These are phyloP conservation scores for Nothocercus nigrocapillus DNA, from an alignment of 2,113 vertebrate genomes.

Conservation along the genomic window DNA sequence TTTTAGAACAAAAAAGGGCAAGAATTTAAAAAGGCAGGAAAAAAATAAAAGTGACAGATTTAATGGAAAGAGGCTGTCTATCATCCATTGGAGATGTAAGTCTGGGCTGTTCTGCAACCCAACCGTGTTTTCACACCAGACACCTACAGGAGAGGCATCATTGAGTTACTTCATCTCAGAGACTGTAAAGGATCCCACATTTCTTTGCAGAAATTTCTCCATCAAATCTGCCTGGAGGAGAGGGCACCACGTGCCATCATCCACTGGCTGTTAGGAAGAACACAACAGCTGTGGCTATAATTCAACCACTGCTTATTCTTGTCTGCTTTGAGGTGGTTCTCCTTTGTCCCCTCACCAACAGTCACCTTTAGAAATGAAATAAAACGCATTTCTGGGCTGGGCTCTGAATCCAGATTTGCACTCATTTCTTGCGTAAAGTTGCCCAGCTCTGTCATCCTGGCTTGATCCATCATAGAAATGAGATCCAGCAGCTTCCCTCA, in stretches of 20 bases:
- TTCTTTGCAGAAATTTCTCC: neutral
- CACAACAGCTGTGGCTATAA: neutral
- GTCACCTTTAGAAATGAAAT: slow-evolving; percentile 20
- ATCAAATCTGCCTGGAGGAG: neutral
- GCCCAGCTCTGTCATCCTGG: slow-evolving; percentile 27
- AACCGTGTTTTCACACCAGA: neutral
- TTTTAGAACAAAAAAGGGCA: neutral
- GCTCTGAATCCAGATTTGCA: neutral
- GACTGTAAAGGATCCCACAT: neutral
- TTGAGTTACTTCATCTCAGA: neutral
- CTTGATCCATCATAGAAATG: slow-evolving; percentile 33
- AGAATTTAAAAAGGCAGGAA: neutral
- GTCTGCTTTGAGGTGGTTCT: neutral
- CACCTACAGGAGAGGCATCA: neutral
- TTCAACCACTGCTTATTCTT: neutral
- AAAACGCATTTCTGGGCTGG: neutral
- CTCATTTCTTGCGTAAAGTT: slow-evolving; percentile 5
- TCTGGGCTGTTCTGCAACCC: neutral
- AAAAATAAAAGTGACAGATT: neutral
- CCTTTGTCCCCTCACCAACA: neutral
- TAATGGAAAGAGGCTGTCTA: slow-evolving; percentile 16
- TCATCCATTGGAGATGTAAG: neutral
- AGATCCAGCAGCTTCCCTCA: slow-evolving; percentile 27
- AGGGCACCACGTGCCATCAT: neutral
- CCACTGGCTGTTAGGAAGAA: neutral